Conservation (phyloP, 2,797 vertebrate genomes). For the Melanotaenia maccullochi region DNA sequence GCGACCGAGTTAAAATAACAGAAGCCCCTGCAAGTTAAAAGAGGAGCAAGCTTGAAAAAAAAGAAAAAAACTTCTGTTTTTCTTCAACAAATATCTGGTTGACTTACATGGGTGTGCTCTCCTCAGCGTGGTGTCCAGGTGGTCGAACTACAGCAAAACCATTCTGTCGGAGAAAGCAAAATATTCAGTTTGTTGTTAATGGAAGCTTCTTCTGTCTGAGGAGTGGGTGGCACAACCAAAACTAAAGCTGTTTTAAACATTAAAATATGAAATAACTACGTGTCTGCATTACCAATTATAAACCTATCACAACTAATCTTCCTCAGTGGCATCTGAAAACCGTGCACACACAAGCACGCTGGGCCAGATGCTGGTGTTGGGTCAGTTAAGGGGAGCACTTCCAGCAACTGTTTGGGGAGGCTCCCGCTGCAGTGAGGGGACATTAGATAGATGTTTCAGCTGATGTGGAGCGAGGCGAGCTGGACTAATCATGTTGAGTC, state of each 20-base stretch:
- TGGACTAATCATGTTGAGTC: conserved; percentile 79
- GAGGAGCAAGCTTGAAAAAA: background rate
- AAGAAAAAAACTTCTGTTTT: too few species aligned
- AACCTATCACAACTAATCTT: background rate
- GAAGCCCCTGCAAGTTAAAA: conserved; percentile 88
- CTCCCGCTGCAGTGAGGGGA: conserved; percentile 56
- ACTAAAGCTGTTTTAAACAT: background rate
- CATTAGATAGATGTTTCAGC: conserved; percentile 67
- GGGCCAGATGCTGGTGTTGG: conserved; percentile 27
- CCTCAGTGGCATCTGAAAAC: background rate
- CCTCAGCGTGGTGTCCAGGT: conserved; percentile 96
- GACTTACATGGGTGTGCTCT: conserved; percentile 97
- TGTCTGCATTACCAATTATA: background rate
- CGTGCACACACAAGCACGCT: background rate
- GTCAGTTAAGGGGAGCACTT: conserved; percentile 53
- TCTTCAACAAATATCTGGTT: background rate
- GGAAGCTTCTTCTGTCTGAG: background rate
- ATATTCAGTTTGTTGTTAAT: background rate
- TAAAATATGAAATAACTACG: background rate
- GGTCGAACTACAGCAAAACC: conserved; percentile 96
- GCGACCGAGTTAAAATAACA: conserved; percentile 98
- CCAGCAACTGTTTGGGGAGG: conserved; percentile 46
- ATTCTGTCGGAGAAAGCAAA: conserved; percentile 82
- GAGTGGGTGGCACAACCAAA: background rate
- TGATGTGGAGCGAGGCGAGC: conserved; percentile 64